Conservation (phyloP, 2,888 invertebrate species). For the Molanna angustata region DNA sequence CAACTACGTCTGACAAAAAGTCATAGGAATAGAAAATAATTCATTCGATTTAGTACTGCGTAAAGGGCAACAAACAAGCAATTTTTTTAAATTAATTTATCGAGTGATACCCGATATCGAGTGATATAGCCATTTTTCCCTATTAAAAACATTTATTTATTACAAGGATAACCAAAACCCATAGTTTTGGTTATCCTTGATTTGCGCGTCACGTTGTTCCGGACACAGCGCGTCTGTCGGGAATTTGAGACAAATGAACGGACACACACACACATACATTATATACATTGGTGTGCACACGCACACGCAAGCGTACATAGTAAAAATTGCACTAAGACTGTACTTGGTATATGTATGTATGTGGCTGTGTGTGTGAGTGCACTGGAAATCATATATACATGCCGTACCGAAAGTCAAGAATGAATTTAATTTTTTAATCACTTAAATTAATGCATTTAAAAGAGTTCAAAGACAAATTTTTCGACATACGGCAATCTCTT, state of each 20-base stretch:
- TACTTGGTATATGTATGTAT: not conserved
- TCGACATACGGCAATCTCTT: too few species aligned
- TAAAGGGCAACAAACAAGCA: too few species aligned
- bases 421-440: too few species aligned
- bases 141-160: not conserved
- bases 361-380: not conserved
- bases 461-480: too few species aligned
- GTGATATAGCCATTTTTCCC: not conserved
- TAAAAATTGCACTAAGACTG: not conserved
- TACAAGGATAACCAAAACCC: too few species aligned
- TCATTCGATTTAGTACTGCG: too few species aligned
- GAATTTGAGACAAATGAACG: conserved; percentile 21
- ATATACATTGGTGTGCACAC: not conserved
- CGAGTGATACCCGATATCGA: too few species aligned
- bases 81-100: too few species aligned
- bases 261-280: conserved; percentile 4
- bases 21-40: too few species aligned
- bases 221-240: conserved; percentile 8
- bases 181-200: not conserved
- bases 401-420: too few species aligned
- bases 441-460: too few species aligned
- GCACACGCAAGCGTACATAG: not conserved
- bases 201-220: not conserved
- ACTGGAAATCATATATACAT: not conserved
- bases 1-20: too few species aligned